Evolutionary conservation across 2,797 vertebrate species (phyloP).

Genomic region (Cossypha heuglini): DNA sequence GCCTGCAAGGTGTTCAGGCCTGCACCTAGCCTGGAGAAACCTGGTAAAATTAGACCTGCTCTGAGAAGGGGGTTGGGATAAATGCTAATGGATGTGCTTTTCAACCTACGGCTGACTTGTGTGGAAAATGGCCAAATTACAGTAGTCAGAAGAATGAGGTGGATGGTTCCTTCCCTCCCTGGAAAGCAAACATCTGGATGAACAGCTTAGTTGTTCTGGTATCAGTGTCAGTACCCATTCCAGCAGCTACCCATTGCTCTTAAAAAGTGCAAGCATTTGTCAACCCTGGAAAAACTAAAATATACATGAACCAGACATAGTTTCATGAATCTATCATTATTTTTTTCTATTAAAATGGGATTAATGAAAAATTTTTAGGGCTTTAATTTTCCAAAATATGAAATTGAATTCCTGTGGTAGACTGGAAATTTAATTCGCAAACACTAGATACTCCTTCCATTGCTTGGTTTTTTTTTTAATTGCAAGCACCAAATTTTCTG

Average conservation of each 20-base stretch:
- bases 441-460: not conserved
- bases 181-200: not conserved
- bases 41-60: not conserved
- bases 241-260: not conserved
- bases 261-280: not conserved
- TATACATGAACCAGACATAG: not conserved
- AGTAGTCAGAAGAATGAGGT: not conserved
- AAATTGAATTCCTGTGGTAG: not conserved
- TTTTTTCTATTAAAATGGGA: not conserved
- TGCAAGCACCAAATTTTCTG: not conserved
- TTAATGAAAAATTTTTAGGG: not conserved
- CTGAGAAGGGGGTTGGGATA: not conserved
- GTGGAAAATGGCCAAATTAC: not conserved
- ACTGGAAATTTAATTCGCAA: not conserved
- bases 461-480: not conserved
- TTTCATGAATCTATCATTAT: not conserved
- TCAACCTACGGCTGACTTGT: not conserved
- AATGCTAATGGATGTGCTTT: not conserved
- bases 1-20: not conserved
- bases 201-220: not conserved
- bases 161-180: not conserved
- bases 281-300: not conserved
- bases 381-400: not conserved
- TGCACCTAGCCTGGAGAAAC: not conserved
- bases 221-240: not conserved